These are phyloP conservation scores for Buphagus erythrorhynchus DNA, from an alignment of 2,797 vertebrate genomes.

Conservation along the genomic window DNA sequence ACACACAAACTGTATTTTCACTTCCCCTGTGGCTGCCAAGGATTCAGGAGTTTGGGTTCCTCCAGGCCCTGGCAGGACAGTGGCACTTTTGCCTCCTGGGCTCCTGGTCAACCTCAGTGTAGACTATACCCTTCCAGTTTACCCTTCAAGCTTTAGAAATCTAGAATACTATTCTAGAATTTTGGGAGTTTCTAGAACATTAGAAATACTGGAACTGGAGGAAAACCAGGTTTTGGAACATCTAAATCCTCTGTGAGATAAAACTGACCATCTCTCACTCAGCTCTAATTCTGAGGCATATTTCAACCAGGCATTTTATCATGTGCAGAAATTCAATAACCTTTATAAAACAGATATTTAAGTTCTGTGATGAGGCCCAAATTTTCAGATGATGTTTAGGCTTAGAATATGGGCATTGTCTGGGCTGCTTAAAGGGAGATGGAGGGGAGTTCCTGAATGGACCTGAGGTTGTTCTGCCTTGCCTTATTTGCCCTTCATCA, in stretches of 20 bases:
- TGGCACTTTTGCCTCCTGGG: background rate
- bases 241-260: background rate
- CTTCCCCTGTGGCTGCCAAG: fast-evolving
- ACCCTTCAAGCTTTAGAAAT: too few relatives aligned
- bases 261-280: background rate
- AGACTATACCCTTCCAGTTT: background rate
- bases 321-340: background rate
- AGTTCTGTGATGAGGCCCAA: background rate
- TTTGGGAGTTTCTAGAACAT: background rate
- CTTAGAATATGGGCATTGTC: background rate
- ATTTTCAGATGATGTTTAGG: background rate
- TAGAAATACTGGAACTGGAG: background rate
- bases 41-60: background rate
- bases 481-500: background rate
- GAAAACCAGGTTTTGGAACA: background rate
- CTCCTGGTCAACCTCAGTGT: background rate
- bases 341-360: background rate
- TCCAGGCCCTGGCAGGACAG: fast-evolving
- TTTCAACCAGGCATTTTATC: background rate
- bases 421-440: background rate
- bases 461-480: background rate
- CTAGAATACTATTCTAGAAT: background rate
- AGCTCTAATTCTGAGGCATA: background rate
- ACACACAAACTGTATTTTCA: background rate
- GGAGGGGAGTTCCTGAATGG: background rate